Percentiles rank a stretch among this genome's conserved stretches.
phyloP scores from a whole-genome alignment of 37 sponge, comb jelly and placozoan genomes.

The Ianthella basta region DNA sequence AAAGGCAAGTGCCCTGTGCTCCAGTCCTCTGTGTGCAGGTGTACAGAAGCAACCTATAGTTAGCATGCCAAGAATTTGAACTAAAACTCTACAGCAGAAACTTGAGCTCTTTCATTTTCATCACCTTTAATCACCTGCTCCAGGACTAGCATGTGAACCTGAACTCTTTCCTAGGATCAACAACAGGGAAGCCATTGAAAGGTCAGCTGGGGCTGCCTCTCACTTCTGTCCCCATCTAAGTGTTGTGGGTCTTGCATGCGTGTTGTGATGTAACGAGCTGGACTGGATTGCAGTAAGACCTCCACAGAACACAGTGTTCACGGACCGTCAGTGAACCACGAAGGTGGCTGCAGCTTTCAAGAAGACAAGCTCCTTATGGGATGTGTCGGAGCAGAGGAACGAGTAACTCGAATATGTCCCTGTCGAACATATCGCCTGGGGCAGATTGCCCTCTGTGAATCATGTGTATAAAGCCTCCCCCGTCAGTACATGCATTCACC shows the following conservation, averaged over 20 bases:
- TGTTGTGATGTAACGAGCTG: not conserved
- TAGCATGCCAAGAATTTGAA: no score
- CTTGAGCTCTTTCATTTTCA: no score
- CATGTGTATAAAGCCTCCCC: conserved; percentile 3
- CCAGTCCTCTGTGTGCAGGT: no score
- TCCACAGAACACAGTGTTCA: conserved; percentile 35
- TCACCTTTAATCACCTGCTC: no score
- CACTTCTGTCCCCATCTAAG: not conserved
- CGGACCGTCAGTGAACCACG: conserved; percentile 40
- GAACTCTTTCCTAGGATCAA: conserved; percentile 60
- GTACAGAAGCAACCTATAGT: no score
- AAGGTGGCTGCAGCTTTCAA: conserved; percentile 38
- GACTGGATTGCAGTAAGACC: conserved; percentile 6
- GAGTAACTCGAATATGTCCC: conserved; percentile 54
- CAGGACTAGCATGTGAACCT: conserved; percentile 78
- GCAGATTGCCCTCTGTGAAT: conserved; percentile 61
- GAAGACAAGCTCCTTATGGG: conserved; percentile 42
- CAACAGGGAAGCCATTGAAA: conserved; percentile 33
- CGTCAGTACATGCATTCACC: no score
- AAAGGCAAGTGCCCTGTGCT: conserved; percentile 41
- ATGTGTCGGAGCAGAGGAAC: conserved; percentile 45
- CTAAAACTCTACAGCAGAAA: no score
- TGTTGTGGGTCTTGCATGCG: not conserved
- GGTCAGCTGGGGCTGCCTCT: conserved; percentile 22
- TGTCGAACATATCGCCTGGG: conserved; percentile 61